Percentiles rank a stretch among this genome's conserved stretches.
These are phyloP conservation scores for Eupsilia transversa DNA, from an alignment of 2,888 invertebrate genomes.

Conservation along the genomic window DNA sequence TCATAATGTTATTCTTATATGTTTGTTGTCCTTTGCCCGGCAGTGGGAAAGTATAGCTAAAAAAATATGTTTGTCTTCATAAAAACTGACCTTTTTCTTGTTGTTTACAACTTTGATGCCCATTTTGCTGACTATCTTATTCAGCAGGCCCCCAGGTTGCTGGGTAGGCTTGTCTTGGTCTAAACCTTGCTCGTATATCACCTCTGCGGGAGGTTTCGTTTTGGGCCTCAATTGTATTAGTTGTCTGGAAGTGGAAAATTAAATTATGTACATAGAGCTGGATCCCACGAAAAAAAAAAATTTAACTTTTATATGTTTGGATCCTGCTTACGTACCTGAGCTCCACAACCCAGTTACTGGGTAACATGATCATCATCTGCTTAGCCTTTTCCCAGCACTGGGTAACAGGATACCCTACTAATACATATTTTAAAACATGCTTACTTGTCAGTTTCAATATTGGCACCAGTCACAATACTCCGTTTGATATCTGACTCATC, in stretches of 20 bases:
- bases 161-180: neutral
- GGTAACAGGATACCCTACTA: neutral
- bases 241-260: neutral
- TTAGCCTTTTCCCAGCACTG: neutral
- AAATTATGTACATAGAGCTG: neutral
- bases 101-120: conserved; percentile 43
- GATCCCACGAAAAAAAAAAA: neutral
- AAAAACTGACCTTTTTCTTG: conserved; percentile 57
- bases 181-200: neutral
- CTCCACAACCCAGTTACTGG: neutral
- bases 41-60: no score
- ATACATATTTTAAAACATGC: conserved; percentile 13
- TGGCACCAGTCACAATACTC: conserved; percentile 1
- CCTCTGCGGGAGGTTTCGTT: neutral
- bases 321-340: neutral
- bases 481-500: conserved; percentile 26
- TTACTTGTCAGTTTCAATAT: conserved; percentile 19
- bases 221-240: neutral
- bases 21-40: no score
- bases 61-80: no score
- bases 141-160: conserved; percentile 33
- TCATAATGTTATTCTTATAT: no score
- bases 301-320: no score
- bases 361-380: neutral
- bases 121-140: conserved; percentile 54